Evolutionary conservation across 2,113 vertebrate genomes (phyloP), one percentile per base, ranked within the genome.

Genomic region (Sterrhoptilus dennistouni): DNA sequence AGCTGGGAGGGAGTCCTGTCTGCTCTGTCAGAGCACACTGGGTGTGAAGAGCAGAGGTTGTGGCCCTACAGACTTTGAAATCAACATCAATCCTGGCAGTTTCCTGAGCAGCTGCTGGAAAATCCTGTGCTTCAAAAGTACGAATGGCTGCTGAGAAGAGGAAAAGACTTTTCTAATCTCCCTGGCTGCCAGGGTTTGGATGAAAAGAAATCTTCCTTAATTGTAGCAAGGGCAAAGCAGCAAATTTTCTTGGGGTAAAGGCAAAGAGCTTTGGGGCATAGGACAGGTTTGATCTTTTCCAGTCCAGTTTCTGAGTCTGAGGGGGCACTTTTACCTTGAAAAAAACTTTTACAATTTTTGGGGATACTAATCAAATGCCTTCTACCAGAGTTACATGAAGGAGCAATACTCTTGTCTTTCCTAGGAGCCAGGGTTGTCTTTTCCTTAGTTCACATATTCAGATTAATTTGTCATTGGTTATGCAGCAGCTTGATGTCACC

Each of bases 21-120:
- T 23, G 28, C 17, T 63, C 36, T 16, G 36, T 57, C 70, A 31
- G 70, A 71, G 42, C 0, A 0, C 0, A 1, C 5, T 1, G 5
- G 25, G 3, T 44, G 3, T 35, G n/a, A 65, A 56, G 20, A 52
- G n/a, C 49, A 33, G 20, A 64, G n/a, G 4, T 25, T 90, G 35
- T 15, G 20, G 18, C 23, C 19, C 53, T 75, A 1, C 25, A 18
- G 65, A 9, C 42, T 54, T 33, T 2, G 14, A 52, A 78, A 74
- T 29, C n/a, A 29, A 1, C 0, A 2, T 27, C 49, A 64, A 10
- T 33, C 31, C 56, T 21, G 54, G 29, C 35, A 81, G 33, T 47
- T 89, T 44, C 57, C 25, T 0, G 0, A 59, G 42, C 27, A 66
- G 45, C 65, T 79, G 31, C 71, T 83, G 40, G 40, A 17, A 52